Evolutionary conservation across 2,113 vertebrate species (phyloP).

Genomic region (Actenoides hombroni): DNA sequence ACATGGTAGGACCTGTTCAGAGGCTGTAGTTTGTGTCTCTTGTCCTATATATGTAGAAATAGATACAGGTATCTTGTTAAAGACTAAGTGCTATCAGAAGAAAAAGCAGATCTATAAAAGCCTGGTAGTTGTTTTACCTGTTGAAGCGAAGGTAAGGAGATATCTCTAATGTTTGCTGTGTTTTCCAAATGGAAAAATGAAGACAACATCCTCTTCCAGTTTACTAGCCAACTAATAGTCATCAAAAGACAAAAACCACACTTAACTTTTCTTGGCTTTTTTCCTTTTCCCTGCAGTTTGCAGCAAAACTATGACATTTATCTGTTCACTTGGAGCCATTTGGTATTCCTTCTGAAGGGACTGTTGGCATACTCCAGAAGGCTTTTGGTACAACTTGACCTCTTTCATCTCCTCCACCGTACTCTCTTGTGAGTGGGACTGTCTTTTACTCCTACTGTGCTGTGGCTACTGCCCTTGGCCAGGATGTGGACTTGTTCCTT

Average conservation of each 20-base stretch:
- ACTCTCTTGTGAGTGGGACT: not conserved
- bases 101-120: not conserved
- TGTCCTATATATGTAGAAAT: not conserved
- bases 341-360: not conserved
- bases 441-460: not conserved
- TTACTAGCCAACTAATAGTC: not conserved
- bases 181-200: not conserved
- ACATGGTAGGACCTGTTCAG: not conserved
- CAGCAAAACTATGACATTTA: not conserved
- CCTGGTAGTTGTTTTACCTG: not conserved
- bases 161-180: not conserved
- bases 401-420: not conserved
- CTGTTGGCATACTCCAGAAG: not conserved
- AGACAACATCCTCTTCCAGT: not conserved
- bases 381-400: not conserved
- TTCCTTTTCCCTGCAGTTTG: not conserved
- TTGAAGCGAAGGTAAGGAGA: not conserved
- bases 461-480: not conserved
- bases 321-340: not conserved
- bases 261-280: not conserved
- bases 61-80: not conserved
- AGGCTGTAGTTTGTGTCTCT: not conserved
- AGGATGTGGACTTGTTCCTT: not conserved
- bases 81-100: not conserved
- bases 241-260: not conserved